These are phyloP conservation scores for Gorsachius goisagi DNA, from an alignment of 2,113 vertebrate species.

Conservation along the genomic window DNA sequence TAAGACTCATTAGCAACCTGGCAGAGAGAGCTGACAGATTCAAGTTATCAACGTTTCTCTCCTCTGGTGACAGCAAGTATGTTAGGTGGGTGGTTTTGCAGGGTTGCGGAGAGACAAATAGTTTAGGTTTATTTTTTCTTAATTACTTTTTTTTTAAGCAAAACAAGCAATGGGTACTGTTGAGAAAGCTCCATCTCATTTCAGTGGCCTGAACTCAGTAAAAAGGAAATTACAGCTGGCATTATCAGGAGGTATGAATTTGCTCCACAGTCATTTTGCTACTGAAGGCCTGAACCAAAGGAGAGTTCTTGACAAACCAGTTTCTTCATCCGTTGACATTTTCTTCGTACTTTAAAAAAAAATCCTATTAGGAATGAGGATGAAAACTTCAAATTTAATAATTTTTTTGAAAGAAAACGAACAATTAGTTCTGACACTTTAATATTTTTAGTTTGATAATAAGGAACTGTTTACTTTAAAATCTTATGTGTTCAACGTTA, in stretches of 20 bases:
- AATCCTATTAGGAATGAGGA: neutral
- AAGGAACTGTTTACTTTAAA: neutral
- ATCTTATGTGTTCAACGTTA: neutral
- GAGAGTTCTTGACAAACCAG: neutral
- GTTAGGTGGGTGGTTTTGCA: fast-evolving
- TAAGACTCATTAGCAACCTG: neutral
- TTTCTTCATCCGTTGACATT: neutral
- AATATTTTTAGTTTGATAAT: neutral
- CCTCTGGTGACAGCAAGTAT: neutral
- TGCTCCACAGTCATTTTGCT: neutral
- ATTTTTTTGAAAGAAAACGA: neutral
- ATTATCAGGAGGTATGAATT: neutral
- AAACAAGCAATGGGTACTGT: neutral
- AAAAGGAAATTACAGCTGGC: neutral
- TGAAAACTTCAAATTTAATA: neutral
- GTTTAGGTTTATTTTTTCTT: neutral
- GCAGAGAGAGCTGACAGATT: neutral
- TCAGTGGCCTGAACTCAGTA: neutral
- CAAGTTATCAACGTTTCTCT: neutral
- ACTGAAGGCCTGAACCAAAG: neutral
- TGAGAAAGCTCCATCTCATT: neutral
- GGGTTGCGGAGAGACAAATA: neutral
- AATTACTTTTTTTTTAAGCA: neutral
- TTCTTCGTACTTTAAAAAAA: neutral
- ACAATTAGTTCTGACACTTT: neutral